A percentile compares a stretch with the other conserved stretches of the same genome.
These are phyloP conservation scores for Volucella inflata DNA, from an alignment of 2,888 invertebrate genomes.

Conservation along the genomic window DNA sequence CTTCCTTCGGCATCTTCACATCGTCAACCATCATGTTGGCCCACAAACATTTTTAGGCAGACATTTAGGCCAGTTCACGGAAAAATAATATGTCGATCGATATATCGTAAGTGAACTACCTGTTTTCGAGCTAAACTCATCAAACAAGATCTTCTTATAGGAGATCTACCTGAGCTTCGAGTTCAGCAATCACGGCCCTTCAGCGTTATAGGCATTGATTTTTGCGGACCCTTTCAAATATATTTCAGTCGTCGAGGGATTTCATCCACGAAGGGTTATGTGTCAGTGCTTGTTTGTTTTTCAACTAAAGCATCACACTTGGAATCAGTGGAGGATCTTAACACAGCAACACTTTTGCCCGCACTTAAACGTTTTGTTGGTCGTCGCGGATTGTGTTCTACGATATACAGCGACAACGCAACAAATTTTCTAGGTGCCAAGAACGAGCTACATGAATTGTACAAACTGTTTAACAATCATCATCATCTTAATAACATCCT, in stretches of 20 bases:
- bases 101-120: conserved; percentile 36
- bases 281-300: conserved; percentile 57
- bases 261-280: conserved; percentile 44
- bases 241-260: conserved; percentile 45
- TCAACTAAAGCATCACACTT: conserved; percentile 63
- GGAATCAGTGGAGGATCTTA: conserved; percentile 60
- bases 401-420: conserved; percentile 64
- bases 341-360: conserved; percentile 51
- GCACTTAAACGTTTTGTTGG: conserved; percentile 61
- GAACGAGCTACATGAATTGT: conserved; percentile 47
- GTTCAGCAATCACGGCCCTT: conserved; percentile 52
- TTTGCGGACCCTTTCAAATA: conserved; percentile 60
- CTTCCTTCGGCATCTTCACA: too few species aligned
- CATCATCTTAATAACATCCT: conserved; percentile 46
- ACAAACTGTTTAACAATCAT: conserved; percentile 27
- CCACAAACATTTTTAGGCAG: too few species aligned
- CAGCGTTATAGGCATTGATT: conserved; percentile 55
- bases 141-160: conserved; percentile 56
- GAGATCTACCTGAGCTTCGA: conserved; percentile 43
- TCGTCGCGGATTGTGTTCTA: conserved; percentile 53
- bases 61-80: too few species aligned
- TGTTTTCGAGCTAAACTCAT: conserved; percentile 53
- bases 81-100: conserved; percentile 31
- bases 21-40: too few species aligned
- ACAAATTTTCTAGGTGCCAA: too few species aligned